Conservation (phyloP, 2,113 vertebrate genomes). For the Onychorhynchus coronatus region DNA sequence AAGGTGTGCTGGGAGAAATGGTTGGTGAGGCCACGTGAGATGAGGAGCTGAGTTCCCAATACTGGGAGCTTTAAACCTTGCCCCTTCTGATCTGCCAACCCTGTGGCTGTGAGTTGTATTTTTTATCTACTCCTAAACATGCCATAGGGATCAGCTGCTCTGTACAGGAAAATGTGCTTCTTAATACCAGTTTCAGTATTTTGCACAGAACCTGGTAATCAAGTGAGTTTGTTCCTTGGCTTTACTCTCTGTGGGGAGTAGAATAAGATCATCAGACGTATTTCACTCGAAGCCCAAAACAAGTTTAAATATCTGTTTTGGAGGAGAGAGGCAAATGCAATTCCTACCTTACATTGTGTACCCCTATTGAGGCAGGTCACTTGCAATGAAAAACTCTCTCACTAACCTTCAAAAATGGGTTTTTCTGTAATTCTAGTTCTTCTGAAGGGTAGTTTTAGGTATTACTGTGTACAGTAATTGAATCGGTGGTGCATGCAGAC, state of each 20-base stretch:
- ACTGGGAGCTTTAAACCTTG: neutral
- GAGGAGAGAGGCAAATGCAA: neutral
- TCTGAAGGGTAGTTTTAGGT: conserved; percentile 47
- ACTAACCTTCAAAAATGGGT: conserved; percentile 55
- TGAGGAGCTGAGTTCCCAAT: neutral
- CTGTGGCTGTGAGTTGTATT: neutral
- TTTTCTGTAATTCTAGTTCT: conserved; percentile 37
- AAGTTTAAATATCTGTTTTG: neutral
- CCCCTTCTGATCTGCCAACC: neutral
- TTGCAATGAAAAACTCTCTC: conserved; percentile 43
- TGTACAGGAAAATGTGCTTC: neutral
- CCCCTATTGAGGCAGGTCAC: neutral
- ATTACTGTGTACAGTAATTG: conserved; percentile 53
- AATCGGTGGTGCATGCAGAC: conserved; percentile 41
- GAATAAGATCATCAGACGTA: neutral
- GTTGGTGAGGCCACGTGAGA: neutral
- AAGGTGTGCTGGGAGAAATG: neutral
- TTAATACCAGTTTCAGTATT: neutral
- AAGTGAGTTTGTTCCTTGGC: neutral
- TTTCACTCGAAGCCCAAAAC: neutral
- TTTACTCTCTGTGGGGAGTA: neutral
- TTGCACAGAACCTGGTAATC: neutral
- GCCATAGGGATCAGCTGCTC: neutral
- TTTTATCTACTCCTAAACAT: neutral
- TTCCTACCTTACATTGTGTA: neutral